Base-by-base conservation (phyloP, 2,797 vertebrate genomes). In the Acrossocheilus wenchowensis region DNA sequence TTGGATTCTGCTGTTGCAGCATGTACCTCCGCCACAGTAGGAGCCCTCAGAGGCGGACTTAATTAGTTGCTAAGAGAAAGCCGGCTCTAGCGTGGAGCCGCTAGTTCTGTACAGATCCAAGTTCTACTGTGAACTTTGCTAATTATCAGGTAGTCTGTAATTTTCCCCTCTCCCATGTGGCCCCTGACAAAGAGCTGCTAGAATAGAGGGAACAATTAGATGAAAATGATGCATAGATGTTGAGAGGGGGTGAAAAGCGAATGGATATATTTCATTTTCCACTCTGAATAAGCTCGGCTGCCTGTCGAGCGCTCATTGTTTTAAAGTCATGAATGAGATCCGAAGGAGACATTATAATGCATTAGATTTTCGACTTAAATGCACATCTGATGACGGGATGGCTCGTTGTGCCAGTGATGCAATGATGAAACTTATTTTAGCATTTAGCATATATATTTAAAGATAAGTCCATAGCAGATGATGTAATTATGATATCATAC, bases 101-200 rank as follows among this genome's bases (percentile, higher is more conserved):
- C 91, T 92, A 91, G 93, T 94, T 90, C 60, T 86, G 92, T 91
- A 90, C 92, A 90, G 91, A 94, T 94, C 96, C 94, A 94, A 85
- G 94, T 94, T 95, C 94, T 93, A 94, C 93, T 94, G 92, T 94
- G 93, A 96, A 95, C 95, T 95, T 96, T 94, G 94, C 95, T 96
- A 96, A 96, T 96, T 96, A 96, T 95, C 94, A 96, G 96, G 94
- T 95, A 95, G 94, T 94, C 94, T 93, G 94, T 96, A 95, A 96
- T 96, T 96, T 95, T 91, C 94, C 92, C 87, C 52, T 84, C 88
- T 96, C 94, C 94, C 94, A 89, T 84, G 94, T 94, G 95, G 92
- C 91, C 68, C 89, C 91, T 91, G 89, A 93, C 92, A 91, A 87
- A 93, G 92, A 91, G 86, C 93, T 92, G 92, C 91, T 89, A 88